A percentile compares a stretch with the other conserved stretches of the same genome.
These are phyloP conservation scores for Chaetogeoica ovagalla DNA, from an alignment of 2,888 invertebrate genomes.

Conservation along the genomic window DNA sequence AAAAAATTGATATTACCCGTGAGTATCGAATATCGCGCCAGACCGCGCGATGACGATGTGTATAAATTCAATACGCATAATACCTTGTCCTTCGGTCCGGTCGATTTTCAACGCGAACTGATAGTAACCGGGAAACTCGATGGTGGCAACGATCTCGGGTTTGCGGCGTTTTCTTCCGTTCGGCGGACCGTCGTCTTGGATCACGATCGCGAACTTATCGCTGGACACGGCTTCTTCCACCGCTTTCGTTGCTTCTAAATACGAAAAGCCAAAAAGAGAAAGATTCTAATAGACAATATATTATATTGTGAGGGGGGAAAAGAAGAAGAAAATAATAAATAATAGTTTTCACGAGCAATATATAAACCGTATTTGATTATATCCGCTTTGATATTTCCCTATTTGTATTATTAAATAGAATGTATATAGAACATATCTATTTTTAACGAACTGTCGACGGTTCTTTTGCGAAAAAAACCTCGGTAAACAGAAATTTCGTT, in stretches of 20 bases:
- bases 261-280: conserved; percentile 6
- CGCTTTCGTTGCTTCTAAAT: conserved; percentile 62
- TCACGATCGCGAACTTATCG: conserved; percentile 63
- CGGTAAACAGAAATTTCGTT: too few species aligned
- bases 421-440: too few species aligned
- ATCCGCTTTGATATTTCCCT: too few species aligned
- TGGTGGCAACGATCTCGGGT: conserved; percentile 64
- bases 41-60: background rate
- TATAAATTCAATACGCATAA: too few species aligned
- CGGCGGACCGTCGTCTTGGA: conserved; percentile 63
- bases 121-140: conserved; percentile 64
- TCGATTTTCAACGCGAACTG: conserved; percentile 65
- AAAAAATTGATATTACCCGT: background rate
- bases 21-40: conserved; percentile 17
- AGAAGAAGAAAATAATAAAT: too few species aligned
- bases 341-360: too few species aligned
- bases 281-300: too few species aligned
- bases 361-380: too few species aligned
- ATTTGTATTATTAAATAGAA: too few species aligned
- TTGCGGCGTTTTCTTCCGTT: conserved; percentile 61
- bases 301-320: too few species aligned
- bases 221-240: conserved; percentile 63
- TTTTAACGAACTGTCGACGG: too few species aligned
- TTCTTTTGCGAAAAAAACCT: too few species aligned
- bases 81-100: conserved; percentile 61